phyloP scores from a whole-genome alignment of 2,113 vertebrate species.

The Megaptera novaeangliae region DNA sequence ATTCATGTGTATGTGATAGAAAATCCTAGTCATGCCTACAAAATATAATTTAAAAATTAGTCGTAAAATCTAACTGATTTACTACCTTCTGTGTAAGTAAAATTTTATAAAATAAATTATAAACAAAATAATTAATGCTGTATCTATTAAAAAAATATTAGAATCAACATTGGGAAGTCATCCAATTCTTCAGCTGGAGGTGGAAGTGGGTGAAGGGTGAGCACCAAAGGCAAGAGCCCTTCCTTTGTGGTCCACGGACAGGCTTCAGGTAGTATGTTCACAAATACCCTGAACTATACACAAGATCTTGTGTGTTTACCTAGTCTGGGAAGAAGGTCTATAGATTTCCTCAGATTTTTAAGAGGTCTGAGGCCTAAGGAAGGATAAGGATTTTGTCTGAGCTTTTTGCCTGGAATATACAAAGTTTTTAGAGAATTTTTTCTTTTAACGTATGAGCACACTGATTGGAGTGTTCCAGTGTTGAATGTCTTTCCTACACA shows the following conservation, averaged over 20 bases:
- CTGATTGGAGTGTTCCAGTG: background rate
- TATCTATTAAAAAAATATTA: slow-evolving; percentile 12
- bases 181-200: background rate
- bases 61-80: slow-evolving; percentile 8
- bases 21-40: background rate
- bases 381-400: background rate
- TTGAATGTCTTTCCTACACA: background rate
- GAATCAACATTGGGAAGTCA: background rate
- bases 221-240: too few species aligned
- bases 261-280: too few species aligned
- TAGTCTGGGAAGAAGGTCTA: background rate
- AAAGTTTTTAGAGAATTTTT: background rate
- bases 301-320: background rate
- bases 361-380: background rate
- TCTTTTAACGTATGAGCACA: background rate
- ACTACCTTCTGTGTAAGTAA: background rate
- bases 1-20: background rate
- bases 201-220: background rate
- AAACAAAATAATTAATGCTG: background rate
- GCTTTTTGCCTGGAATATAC: background rate
- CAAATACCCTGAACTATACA: background rate
- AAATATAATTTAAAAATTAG: slow-evolving; percentile 2
- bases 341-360: background rate
- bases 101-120: background rate
- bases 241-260: fast-evolving